These are phyloP conservation scores for Porites lobata DNA, from an alignment of 92 coral and sea anemone genomes.

Conservation along the genomic window DNA sequence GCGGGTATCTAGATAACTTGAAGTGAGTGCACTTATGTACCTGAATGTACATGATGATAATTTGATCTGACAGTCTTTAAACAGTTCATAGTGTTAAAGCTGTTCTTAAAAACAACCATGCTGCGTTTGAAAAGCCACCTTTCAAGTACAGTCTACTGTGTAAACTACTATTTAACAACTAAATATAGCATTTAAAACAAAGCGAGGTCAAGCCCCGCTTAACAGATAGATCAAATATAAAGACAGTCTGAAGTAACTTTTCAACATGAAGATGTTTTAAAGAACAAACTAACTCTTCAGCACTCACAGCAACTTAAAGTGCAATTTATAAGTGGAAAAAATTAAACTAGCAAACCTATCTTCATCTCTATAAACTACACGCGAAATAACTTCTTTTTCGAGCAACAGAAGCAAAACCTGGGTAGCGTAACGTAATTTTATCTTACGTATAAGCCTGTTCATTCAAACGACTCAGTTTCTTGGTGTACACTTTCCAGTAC, in stretches of 20 bases:
- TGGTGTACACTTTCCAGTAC: neutral
- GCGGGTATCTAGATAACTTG: neutral
- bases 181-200: constrained; percentile 7
- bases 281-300: too few relatives aligned
- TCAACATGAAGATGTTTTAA: neutral
- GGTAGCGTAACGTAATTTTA: neutral
- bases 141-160: neutral
- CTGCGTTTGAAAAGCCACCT: neutral
- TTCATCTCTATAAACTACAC: too few relatives aligned
- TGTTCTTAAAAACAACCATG: constrained; percentile 7
- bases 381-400: neutral
- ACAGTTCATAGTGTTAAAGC: neutral
- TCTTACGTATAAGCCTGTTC: neutral
- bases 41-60: neutral
- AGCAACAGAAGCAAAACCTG: neutral
- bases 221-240: neutral
- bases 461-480: neutral
- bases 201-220: neutral
- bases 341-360: too few relatives aligned
- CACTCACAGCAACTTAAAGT: too few relatives aligned
- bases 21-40: neutral
- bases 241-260: neutral
- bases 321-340: too few relatives aligned
- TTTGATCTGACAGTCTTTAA: neutral
- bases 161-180: neutral